Evolutionary conservation across 2,113 vertebrate genomes (phyloP).

Genomic region (Pteronura brasiliensis): DNA sequence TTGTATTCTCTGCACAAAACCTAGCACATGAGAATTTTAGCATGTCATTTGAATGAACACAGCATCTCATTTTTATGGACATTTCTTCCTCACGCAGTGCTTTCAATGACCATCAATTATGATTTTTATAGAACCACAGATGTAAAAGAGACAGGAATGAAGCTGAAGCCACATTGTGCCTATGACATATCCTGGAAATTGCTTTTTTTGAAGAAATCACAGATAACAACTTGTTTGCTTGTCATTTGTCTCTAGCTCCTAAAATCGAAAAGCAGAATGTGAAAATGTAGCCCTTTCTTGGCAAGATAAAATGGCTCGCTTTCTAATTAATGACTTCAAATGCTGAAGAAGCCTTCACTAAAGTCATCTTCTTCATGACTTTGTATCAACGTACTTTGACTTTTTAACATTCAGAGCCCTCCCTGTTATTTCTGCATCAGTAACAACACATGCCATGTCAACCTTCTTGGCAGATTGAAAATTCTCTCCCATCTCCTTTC

Average conservation of each 20-base stretch:
- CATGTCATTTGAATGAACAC: constrained; percentile 25
- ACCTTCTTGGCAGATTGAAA: constrained; percentile 32
- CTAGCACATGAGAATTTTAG: constrained; percentile 20
- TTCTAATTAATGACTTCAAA: constrained; percentile 68
- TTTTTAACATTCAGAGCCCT: constrained; percentile 59
- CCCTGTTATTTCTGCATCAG: constrained; percentile 46
- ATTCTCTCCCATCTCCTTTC: constrained; percentile 25
- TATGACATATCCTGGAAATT: constrained; percentile 32
- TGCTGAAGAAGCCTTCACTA: constrained; percentile 26
- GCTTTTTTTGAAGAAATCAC: constrained; percentile 13
- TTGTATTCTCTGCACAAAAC: constrained; percentile 14
- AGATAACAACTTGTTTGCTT: constrained; percentile 55
- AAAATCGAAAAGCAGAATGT: constrained; percentile 16
- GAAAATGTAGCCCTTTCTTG: constrained; percentile 48
- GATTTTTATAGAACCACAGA: constrained; percentile 48
- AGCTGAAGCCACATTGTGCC: not conserved
- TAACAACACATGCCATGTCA: constrained; percentile 48
- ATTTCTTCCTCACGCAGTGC: not conserved
- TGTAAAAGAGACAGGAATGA: not conserved
- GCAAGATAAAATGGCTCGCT: constrained; percentile 13
- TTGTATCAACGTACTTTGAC: constrained; percentile 44
- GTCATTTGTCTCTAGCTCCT: constrained; percentile 35
- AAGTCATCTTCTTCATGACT: constrained; percentile 24
- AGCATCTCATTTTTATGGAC: constrained; percentile 49
- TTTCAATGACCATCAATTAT: constrained; percentile 53